These are phyloP conservation scores for Oegoconia quadripuncta DNA, from an alignment of 2,888 invertebrate species.

Conservation along the genomic window DNA sequence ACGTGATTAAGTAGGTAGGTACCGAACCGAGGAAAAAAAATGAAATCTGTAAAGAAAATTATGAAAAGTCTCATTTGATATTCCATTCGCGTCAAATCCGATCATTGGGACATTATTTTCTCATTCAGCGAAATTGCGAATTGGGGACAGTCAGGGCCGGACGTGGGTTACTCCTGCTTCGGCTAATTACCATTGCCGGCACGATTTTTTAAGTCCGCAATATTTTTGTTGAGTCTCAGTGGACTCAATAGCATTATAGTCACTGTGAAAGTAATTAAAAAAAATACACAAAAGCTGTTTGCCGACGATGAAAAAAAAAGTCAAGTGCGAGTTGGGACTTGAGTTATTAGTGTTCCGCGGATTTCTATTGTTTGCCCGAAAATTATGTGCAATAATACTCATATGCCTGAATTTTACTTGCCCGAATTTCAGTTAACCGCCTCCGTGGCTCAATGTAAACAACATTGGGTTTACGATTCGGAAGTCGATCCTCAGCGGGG, in stretches of 20 bases:
- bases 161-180: constrained; percentile 3
- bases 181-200: neutral
- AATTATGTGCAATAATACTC: too few relatives aligned
- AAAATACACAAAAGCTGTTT: too few relatives aligned
- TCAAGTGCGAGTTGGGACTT: too few relatives aligned
- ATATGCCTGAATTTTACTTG: too few relatives aligned
- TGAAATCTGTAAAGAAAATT: constrained; percentile 9
- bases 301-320: too few relatives aligned
- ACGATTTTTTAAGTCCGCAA: neutral
- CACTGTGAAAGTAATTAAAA: neutral
- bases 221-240: neutral
- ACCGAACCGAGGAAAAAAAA: neutral
- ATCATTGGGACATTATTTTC: constrained; percentile 58
- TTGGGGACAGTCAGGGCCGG: constrained; percentile 42
- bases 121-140: constrained; percentile 52
- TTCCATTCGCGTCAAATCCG: constrained; percentile 51
- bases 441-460: too few relatives aligned
- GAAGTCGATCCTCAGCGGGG: too few relatives aligned
- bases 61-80: constrained; percentile 34
- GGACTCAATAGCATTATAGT: neutral
- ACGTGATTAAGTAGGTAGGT: neutral
- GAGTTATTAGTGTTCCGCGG: too few relatives aligned
- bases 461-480: too few relatives aligned
- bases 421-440: too few relatives aligned
- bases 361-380: too few relatives aligned